Evolutionary conservation across 2,113 vertebrate species (phyloP).

Genomic region (Rhea pennata): DNA sequence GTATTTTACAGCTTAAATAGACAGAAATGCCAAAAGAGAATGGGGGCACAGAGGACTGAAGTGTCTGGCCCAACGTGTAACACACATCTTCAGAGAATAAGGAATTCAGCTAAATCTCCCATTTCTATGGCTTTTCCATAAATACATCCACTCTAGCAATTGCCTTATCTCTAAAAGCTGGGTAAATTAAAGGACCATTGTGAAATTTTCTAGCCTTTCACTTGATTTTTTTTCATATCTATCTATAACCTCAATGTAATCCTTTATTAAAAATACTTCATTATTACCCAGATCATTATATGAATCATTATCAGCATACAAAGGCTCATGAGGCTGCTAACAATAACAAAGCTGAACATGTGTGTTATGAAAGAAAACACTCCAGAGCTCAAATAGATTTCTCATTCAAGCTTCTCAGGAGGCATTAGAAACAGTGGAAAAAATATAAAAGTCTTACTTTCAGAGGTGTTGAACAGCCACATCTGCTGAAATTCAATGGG

Average conservation of each 20-base stretch:
- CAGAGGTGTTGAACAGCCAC: not conserved
- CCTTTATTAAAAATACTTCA: slow-evolving; percentile 21
- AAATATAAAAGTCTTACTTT: not conserved
- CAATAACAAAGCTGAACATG: slow-evolving; percentile 12
- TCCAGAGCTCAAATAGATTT: slow-evolving; percentile 1
- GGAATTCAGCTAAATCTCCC: not conserved
- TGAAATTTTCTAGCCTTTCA: not conserved
- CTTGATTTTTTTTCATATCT: not conserved
- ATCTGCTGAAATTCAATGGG: slow-evolving; percentile 8
- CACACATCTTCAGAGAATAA: not conserved
- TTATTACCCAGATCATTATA: slow-evolving; percentile 9
- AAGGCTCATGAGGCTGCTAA: slow-evolving; percentile 1
- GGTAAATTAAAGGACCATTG: not conserved
- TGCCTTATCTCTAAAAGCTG: slow-evolving; percentile 8
- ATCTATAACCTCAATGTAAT: not conserved
- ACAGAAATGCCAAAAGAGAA: not conserved
- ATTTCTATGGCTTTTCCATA: not conserved
- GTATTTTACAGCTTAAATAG: not conserved
- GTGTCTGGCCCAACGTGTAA: not conserved
- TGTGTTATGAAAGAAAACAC: slow-evolving; percentile 19
- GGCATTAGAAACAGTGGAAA: not conserved
- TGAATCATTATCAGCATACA: not conserved
- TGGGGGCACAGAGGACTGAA: accelerated
- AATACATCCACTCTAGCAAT: not conserved
- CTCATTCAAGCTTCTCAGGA: slow-evolving; percentile 23